Evolutionary conservation across 2,797 vertebrate genomes (phyloP), one percentile per base, ranked within the genome.

Genomic region (Arnoldichthys spilopterus): DNA sequence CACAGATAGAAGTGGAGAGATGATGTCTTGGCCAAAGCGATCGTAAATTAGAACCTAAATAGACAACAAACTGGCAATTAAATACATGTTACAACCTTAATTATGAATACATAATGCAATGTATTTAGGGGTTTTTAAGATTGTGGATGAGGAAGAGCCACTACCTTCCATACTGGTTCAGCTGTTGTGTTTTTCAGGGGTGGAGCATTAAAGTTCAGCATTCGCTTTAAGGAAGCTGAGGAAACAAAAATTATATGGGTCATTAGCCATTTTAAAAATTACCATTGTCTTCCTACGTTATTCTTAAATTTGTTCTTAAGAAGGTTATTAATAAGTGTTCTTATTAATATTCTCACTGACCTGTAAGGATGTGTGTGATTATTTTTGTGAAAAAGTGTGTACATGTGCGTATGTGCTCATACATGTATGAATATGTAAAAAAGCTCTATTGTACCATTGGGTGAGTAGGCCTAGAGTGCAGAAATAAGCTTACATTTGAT

Each of bases 131-230:
- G 11, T 3, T 37, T 15, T 1, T 61, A 61, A n/a, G 28, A 67
- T 45, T 68, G 37, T n/a, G 30, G 0, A 62, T 11, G 26, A 49
- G 37, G 20, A 24, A 69, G 18, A 13, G 8, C 6, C 13, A 47
- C 56, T 94, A 99, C 98, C 96, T 99, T 99, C 98, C 98, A 99
- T 84, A 99, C 97, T 72, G 97, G 97, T 87, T 99, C 98, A 68
- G 95, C 92, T 77, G 95, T 87, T 73, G 94, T 94, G 91, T 96
- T 99, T 93, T 99, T 98, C 90, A 98, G 88, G 86, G 96, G 94
- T 88, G 96, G 95, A 85, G 96, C 92, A 85, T 99, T 99, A 86
- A 99, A 98, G 92, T 99, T 99, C 87, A 99, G 88, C 98, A 99
- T 99, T 72, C 97, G 95, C 91, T 94, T 98, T 89, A 99, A 92